Base-by-base conservation (phyloP, 2,797 vertebrate genomes). In the Merluccius polli region DNA sequence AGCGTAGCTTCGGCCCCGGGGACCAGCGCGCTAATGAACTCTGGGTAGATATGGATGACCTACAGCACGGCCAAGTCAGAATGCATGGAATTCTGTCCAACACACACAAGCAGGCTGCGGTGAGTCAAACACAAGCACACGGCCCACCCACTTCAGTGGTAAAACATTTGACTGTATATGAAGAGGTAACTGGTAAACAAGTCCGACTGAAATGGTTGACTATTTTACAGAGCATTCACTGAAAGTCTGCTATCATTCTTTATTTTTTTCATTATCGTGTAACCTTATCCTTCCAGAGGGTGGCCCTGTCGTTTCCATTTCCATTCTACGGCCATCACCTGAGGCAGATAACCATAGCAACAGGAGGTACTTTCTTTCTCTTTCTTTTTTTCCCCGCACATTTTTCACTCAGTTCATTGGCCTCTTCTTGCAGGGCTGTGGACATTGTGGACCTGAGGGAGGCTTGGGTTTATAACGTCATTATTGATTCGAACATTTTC, bases 321-420 rank as follows among this genome's bases (percentile, higher is more conserved):
- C 97, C 97, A 67, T 99, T 98, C 93, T 99, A 99, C 0, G 98
- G 98, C 79, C 97, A 99, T 91, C 91, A 92, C 91, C 89, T 99
- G 89, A 94, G 94, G 85, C 97, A 98, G 93, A 94, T 99, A 87
- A 96, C 95, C 89, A 96, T 99, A 93, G 97, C 97, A 83, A 99
- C 97, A 0, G 98, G 97, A 88, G 98, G 97, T 98, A 94, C 29
- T 16, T 70, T 5, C 21, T 59, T 65, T 7, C 36, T 38, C 11
- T 38, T 1, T 38, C 36, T 38, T 12, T 12, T 38, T 12, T 38
- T 38, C 11, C 10, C 36, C 36, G 1, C n/a, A n/a, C n/a, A n/a
- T 12, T 7, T 38, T 6, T 38, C 11, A 8, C 11, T 12, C 5
- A 38, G 36, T 38, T 38, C 10, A 38, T 38, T 38, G 36, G 24